Evolutionary conservation across 2,797 vertebrate genomes (phyloP), one percentile per base, ranked within the genome.

Genomic region (Trachops cirrhosus): DNA sequence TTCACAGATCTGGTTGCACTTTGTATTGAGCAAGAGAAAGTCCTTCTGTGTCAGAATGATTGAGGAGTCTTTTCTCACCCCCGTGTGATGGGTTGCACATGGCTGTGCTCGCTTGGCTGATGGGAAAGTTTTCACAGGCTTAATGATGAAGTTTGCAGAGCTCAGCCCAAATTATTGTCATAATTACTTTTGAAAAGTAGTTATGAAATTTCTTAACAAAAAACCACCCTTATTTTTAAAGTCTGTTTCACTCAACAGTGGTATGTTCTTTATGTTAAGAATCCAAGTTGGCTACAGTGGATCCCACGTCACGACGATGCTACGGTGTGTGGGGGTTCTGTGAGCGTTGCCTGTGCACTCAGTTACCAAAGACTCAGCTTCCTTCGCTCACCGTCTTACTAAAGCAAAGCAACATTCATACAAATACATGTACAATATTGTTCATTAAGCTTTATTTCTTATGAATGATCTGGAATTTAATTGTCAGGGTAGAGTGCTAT

Each of bases 111-210:
- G 4, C 0, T 41, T 75, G 73, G 54, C 48, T 67, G 59, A 41
- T 59, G 62, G 19, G 52, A 34, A 74, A 29, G 26, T 90, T 39
- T 94, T 77, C 85, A 71, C 22, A 78, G 50, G 29, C 77, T 82
- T 82, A 71, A 94, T 73, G 78, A 71, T 80, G 88, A 95, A 46
- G 46, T 95, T 91, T 90, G n/a, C 85, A 85, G 7, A 29, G 4
- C 21, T 54, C 2, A 91, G 34, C 5, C 57, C 71, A 94, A 93
- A 86, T 54, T 16, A 96, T 5, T 1, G 52, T 94, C 92, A 24
- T 48, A 21, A 87, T 97, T 95, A 22, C 73, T 96, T 96, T 71
- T 83, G 64, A 41, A 96, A 80, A 92, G 22, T 50, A 78, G 26
- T n/a, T 78, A 96, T 73, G 84, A 93, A 95, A 29, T 6, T 48